Conservation (phyloP, 1,140 invertebrate genomes). For the Drosophila cardini region DNA sequence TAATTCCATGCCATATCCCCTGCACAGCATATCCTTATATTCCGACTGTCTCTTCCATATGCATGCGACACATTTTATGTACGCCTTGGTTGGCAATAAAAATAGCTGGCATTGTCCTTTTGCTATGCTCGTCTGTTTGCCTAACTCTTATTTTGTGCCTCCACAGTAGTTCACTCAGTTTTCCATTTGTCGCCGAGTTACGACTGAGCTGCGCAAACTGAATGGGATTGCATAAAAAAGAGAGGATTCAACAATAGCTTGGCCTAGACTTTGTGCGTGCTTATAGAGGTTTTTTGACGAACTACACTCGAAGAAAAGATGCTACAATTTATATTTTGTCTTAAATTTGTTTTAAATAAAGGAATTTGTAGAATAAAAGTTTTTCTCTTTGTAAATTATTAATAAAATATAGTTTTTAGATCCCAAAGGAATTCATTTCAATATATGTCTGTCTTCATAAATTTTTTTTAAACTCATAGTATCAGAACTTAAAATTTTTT, state of each 20-base stretch:
- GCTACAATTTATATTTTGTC: no score
- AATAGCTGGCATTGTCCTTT: constrained; percentile 77
- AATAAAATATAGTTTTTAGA: no score
- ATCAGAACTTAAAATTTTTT: no score
- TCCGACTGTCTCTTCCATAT: constrained; percentile 50
- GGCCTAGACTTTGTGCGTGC: constrained; percentile 65
- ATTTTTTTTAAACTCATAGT: no score
- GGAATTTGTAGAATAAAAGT: no score
- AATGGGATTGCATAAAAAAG: constrained; percentile 27
- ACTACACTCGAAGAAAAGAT: no score
- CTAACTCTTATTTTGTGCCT: constrained; percentile 15
- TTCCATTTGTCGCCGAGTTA: constrained; percentile 65
- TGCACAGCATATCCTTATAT: constrained; percentile 19
- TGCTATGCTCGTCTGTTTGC: constrained; percentile 56
- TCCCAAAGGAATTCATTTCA: no score
- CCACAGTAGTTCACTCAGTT: constrained; percentile 37
- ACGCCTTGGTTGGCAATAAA: constrained; percentile 77
- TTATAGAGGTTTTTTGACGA: constrained; percentile 65
- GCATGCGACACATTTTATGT: constrained; percentile 80
- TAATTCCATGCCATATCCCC: constrained; percentile 57
- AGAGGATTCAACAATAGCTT: constrained; percentile 58
- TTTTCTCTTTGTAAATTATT: no score
- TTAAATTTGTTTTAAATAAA: no score
- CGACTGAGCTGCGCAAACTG: constrained; percentile 56
- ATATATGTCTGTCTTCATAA: no score